Conservation (phyloP, 1,140 invertebrate genomes). For the Eumaeus atala region DNA sequence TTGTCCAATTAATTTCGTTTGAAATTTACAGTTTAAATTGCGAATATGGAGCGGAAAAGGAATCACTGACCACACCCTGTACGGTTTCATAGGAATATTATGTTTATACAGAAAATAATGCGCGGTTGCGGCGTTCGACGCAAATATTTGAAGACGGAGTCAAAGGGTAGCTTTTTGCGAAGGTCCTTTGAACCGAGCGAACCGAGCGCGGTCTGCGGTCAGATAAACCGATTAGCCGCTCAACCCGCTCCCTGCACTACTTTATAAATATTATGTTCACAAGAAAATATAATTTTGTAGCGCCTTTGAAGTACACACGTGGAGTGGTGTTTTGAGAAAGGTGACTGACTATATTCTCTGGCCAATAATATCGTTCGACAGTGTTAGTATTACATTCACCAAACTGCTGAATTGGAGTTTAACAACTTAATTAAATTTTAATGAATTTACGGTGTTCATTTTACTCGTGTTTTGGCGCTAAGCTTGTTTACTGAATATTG, state of each 20-base stretch:
- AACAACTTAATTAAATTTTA: too few relatives aligned
- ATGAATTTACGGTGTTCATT: too few relatives aligned
- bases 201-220: slow-evolving; percentile 53
- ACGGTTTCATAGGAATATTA: slow-evolving; percentile 57
- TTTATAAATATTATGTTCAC: slow-evolving; percentile 2
- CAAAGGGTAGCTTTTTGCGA: slow-evolving; percentile 65
- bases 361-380: too few relatives aligned
- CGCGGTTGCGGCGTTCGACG: slow-evolving; percentile 52
- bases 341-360: too few relatives aligned
- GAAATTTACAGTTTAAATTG: slow-evolving; percentile 22
- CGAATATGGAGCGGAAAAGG: slow-evolving; percentile 25
- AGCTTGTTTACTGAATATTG: too few relatives aligned
- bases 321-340: too few relatives aligned
- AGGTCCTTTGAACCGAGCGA: slow-evolving; percentile 56
- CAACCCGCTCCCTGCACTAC: slow-evolving; percentile 9
- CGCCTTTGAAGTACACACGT: neutral
- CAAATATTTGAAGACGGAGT: slow-evolving; percentile 68
- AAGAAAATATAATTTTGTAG: slow-evolving; percentile 4
- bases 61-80: slow-evolving; percentile 27
- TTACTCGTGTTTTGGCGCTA: too few relatives aligned
- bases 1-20: neutral
- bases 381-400: too few relatives aligned
- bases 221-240: slow-evolving; percentile 63
- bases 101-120: slow-evolving; percentile 70
- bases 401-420: too few relatives aligned